Conservation (phyloP, 1,140 invertebrate genomes). For the Hermetia illucens region DNA sequence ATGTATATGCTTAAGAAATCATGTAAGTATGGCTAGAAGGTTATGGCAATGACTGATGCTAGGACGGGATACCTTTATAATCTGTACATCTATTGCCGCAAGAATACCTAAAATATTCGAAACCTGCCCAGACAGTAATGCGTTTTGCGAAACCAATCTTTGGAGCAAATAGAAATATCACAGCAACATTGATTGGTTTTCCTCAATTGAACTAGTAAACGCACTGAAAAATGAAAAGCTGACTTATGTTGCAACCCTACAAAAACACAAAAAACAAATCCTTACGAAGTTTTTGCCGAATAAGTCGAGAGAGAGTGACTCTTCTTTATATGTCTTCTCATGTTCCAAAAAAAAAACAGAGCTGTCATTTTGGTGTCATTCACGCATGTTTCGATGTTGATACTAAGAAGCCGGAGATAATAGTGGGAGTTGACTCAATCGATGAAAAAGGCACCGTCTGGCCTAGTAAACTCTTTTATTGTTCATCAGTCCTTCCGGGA, state of each 20-base stretch:
- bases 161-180: conserved; percentile 21
- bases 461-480: too few relatives aligned
- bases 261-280: conserved; percentile 32
- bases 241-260: conserved; percentile 30
- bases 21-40: conserved; percentile 32
- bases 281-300: too few relatives aligned
- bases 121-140: conserved; percentile 16
- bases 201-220: conserved; percentile 22
- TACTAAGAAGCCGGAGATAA: conserved; percentile 23
- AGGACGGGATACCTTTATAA: conserved; percentile 16
- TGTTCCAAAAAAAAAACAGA: conserved; percentile 6
- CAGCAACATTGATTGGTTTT: conserved; percentile 30
- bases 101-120: conserved; percentile 13
- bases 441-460: conserved; percentile 14
- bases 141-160: conserved; percentile 17
- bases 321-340: conserved; percentile 14
- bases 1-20: conserved; percentile 34
- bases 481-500: too few relatives aligned
- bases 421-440: conserved; percentile 29
- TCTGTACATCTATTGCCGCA: conserved; percentile 14
- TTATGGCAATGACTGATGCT: conserved; percentile 17
- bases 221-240: conserved; percentile 18
- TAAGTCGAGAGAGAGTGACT: too few relatives aligned
- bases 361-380: conserved; percentile 12
- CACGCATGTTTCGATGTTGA: conserved; percentile 12